Evolutionary conservation across 2,113 vertebrate genomes (phyloP), one percentile per base, ranked within the genome.

Genomic region (Plotosus lineatus): DNA sequence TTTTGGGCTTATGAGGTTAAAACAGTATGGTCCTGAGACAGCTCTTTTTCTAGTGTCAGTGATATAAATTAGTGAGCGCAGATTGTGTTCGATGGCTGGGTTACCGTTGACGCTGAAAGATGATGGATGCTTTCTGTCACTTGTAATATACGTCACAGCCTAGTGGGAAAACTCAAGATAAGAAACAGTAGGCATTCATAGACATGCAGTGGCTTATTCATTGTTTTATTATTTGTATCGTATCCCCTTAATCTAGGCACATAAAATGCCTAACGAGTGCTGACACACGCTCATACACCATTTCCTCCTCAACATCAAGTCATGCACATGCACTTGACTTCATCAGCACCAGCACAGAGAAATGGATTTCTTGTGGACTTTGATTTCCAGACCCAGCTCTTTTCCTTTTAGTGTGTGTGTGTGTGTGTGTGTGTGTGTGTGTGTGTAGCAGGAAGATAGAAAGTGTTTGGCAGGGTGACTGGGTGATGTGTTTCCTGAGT

Each of bases 401-500:
- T 65, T 78, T 85, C 51, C 56, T 78, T 26, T 78, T 36, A 31
- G 65, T 31, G 38, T 56, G 65, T 71, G 65, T 44, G n/a, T 31
- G 72, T 53, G 31, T n/a, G 9, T 40, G n/a, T 14, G 28, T 33
- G 26, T 53, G 71, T 61, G 60, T 17, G 33, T 66, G 33, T 3
- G 5, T 69, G 3, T 50, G 33, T 72, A 50, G 63, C 51, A 51
- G 44, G 68, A 56, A 72, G 75, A 78, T 81, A 75, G 71, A 82
- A 66, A 7, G 82, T 55, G 51, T 71, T 56, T 79, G 77, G 50
- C 72, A 53, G 69, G 36, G 46, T 31, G 48, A 65, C 50, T 79
- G 76, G 80, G 40, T 50, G 55, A 76, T 76, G 65, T 48, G 56
- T 80, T 80, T 80, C 77, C 80, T 83, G 48, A 77, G 44, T 77